Evolutionary conservation across 2,888 invertebrate species (phyloP).

Genomic region (Chrysotoxum bicinctum): DNA sequence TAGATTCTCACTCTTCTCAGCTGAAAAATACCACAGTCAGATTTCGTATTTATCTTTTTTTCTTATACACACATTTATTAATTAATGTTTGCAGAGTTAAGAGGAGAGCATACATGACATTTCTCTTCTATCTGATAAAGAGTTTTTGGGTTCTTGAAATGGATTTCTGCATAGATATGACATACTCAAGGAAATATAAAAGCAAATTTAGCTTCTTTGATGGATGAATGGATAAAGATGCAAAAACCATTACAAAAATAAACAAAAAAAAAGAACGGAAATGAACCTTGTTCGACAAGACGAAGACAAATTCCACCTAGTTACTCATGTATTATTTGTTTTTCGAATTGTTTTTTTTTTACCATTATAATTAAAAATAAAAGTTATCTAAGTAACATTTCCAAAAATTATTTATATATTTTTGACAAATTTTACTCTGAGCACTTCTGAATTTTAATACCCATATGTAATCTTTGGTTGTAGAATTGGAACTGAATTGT

Average conservation of each 20-base stretch:
- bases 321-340: background rate
- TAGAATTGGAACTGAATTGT: too few species aligned
- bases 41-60: slow-evolving; percentile 24
- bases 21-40: background rate
- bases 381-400: too few species aligned
- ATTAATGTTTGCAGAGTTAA: background rate
- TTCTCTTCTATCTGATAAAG: background rate
- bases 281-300: background rate
- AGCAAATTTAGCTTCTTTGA: slow-evolving; percentile 17
- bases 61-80: slow-evolving; percentile 10
- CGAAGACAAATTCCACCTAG: slow-evolving; percentile 16
- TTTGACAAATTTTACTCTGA: too few species aligned
- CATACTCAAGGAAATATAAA: slow-evolving; percentile 27
- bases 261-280: background rate
- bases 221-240: slow-evolving; percentile 4
- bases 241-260: background rate
- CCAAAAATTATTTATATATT: too few species aligned
- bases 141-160: slow-evolving; percentile 20
- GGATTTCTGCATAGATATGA: slow-evolving; percentile 41
- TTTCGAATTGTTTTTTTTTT: background rate
- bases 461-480: too few species aligned
- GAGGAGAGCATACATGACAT: background rate
- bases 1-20: background rate
- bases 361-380: too few species aligned
- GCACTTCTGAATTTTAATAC: too few species aligned